These are phyloP conservation scores for Antheraea yamamai DNA, from an alignment of 2,888 invertebrate genomes.

Conservation along the genomic window DNA sequence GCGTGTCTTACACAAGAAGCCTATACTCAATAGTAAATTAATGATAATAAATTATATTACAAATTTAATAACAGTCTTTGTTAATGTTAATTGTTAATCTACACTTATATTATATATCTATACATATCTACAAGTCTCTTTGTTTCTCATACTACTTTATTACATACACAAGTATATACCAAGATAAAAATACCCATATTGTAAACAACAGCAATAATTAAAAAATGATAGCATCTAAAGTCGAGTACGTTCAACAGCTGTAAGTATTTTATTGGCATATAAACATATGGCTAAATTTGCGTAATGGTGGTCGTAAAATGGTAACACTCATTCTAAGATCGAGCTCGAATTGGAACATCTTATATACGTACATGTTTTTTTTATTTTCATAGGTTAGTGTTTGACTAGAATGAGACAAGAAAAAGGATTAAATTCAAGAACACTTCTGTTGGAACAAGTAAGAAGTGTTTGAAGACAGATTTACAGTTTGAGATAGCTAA, in stretches of 20 bases:
- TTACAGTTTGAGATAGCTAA: too few species aligned
- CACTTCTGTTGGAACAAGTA: too few species aligned
- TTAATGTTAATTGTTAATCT: background rate
- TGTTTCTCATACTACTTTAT: background rate
- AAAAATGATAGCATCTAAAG: background rate
- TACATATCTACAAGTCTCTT: background rate
- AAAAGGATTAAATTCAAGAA: too few species aligned
- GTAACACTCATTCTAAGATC: conserved; percentile 31
- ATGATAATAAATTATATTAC: background rate
- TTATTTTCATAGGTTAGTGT: too few species aligned
- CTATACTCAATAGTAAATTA: background rate
- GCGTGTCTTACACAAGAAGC: background rate
- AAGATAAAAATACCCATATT: background rate
- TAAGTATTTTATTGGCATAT: conserved; percentile 73
- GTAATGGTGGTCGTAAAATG: conserved; percentile 75
- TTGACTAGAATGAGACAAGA: too few species aligned
- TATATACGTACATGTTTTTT: background rate
- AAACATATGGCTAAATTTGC: conserved; percentile 80
- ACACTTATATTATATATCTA: background rate
- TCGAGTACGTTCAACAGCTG: conserved; percentile 51
- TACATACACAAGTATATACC: background rate
- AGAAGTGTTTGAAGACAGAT: too few species aligned
- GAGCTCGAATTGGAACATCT: background rate
- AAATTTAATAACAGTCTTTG: background rate
- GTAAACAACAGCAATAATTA: conserved; percentile 1